phyloP scores from a whole-genome alignment of 1,140 invertebrate species.

The Lasioglossum baleicum region DNA sequence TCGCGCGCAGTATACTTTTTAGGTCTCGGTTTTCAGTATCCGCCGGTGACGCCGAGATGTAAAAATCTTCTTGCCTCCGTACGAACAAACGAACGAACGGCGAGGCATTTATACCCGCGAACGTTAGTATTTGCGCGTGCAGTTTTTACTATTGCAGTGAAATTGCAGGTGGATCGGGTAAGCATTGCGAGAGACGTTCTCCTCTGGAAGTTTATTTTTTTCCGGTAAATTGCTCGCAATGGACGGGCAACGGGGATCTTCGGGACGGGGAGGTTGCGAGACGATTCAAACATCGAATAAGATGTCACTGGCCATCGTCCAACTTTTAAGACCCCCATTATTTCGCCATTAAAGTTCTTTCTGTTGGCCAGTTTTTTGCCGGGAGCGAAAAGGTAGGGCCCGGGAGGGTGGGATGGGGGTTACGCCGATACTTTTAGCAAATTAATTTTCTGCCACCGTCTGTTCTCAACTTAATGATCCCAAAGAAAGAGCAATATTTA shows the following conservation, averaged over 20 bases:
- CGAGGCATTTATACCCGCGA: too few species aligned
- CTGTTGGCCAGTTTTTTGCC: constrained; percentile 29
- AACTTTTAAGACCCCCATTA: constrained; percentile 64
- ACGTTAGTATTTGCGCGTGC: too few species aligned
- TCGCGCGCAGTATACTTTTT: too few species aligned
- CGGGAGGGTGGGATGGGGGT: too few species aligned
- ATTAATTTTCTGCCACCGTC: constrained; percentile 65
- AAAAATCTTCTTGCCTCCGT: too few species aligned
- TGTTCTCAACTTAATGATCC: constrained; percentile 68
- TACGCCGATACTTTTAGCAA: constrained; percentile 64
- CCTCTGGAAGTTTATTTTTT: not conserved
- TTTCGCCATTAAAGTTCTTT: constrained; percentile 67
- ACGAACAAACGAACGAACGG: too few species aligned
- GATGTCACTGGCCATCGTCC: constrained; percentile 59
- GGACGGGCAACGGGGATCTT: not conserved
- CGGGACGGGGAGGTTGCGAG: not conserved
- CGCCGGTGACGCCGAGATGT: too few species aligned
- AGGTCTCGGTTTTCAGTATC: too few species aligned
- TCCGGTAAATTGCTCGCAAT: not conserved
- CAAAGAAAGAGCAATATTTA: constrained; percentile 67
- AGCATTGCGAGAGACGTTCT: too few species aligned
- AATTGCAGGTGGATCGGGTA: too few species aligned
- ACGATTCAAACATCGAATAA: constrained; percentile 47
- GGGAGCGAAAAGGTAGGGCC: too few species aligned
- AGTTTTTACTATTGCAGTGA: too few species aligned